A percentile compares a stretch with the other conserved stretches of the same genome.
Conservation (phyloP, 2,888 invertebrate genomes). For the Tenthredo livida region DNA sequence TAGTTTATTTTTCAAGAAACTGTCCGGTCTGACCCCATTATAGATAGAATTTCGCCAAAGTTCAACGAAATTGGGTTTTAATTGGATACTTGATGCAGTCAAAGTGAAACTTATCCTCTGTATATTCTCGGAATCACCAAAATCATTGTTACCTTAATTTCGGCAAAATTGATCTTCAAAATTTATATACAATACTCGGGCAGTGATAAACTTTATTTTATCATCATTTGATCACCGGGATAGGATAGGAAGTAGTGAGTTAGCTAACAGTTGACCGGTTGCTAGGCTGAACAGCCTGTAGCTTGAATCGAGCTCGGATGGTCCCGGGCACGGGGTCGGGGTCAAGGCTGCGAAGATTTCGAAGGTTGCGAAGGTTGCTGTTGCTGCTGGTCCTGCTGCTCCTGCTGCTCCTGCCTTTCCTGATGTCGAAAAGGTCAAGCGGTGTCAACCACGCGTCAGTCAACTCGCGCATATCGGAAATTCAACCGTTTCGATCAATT, state of each 20-base stretch:
- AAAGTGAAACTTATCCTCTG: too few relatives aligned
- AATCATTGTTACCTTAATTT: too few relatives aligned
- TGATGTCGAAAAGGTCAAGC: conserved; percentile 41
- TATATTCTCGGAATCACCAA: too few relatives aligned
- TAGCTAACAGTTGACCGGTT: conserved; percentile 10
- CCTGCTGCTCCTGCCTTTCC: not conserved
- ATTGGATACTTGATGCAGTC: too few relatives aligned
- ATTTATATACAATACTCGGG: not conserved
- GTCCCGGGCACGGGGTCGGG: conserved; percentile 37
- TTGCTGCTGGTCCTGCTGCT: not conserved
- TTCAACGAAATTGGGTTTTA: too few relatives aligned
- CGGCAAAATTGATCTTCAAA: too few relatives aligned
- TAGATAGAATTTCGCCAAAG: too few relatives aligned
- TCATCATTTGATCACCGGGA: not conserved
- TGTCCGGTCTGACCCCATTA: too few relatives aligned
- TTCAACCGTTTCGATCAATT: not conserved
- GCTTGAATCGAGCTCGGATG: conserved; percentile 34
- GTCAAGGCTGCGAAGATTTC: conserved; percentile 48
- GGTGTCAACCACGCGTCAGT: conserved; percentile 47
- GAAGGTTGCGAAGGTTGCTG: conserved; percentile 33
- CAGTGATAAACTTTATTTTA: not conserved
- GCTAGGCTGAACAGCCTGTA: conserved; percentile 18
- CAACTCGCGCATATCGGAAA: not conserved
- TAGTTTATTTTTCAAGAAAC: too few relatives aligned
- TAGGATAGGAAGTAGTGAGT: not conserved